Base-by-base conservation (phyloP, 2,113 vertebrate species). In the Lepisosteus osseus region DNA sequence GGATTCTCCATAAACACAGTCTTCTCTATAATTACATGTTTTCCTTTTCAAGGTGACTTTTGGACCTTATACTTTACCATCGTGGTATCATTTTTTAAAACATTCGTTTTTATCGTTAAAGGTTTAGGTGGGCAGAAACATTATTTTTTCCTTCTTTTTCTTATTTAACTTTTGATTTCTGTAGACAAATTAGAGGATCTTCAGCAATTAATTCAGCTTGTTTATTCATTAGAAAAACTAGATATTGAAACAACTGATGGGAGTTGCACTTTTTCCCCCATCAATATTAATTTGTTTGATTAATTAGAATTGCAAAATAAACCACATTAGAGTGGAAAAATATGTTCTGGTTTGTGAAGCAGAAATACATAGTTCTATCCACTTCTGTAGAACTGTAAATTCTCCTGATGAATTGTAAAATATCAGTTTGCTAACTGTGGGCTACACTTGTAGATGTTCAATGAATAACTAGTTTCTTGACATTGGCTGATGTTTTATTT, bases 151-250 rank as follows among this genome's bases (percentile, higher is more conserved):
- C 73, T 69, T 83, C 82, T 71, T 47, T 76, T 82, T 82, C 79
- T 51, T 51, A 51, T 51, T 51, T 51, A 29, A 29, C 29, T 29
- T 29, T 29, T 29, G 29, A 29, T 74, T 82, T 79, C 65, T 45
- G 72, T 80, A 76, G 82, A 84, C 83, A 86, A 84, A 86, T 81
- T 68, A 55, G 81, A 79, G 69, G 69, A 56, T 65, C 82, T 80
- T 80, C 76, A 83, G 61, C 44, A 63, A 82, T 79, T 67, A 73
- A 79, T 74, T 74, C 71, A 65, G 55, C 78, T 72, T 71, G 68
- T 66, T 71, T 75, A 79, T 67, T 17, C 43, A 29, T 29, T 29
- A 29, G 29, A 29, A 72, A 79, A 61, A 72, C 61, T 65, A 65
- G 42, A 61, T 68, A 73, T 68, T 79, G 77, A 78, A 85, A 74